Conservation (phyloP, 2,888 invertebrate genomes). For the Apamea crenata region DNA sequence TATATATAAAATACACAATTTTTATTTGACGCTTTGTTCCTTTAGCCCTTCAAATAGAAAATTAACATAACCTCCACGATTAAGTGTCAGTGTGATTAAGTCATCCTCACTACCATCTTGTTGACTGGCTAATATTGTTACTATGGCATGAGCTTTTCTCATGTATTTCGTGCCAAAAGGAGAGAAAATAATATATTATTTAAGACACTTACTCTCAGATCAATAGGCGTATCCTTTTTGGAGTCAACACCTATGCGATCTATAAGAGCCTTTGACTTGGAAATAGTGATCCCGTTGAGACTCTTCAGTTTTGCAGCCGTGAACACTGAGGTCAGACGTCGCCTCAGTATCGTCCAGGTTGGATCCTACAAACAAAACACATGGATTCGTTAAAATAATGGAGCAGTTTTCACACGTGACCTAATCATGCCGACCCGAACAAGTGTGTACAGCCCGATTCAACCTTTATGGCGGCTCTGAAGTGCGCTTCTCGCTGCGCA, state of each 20-base stretch:
- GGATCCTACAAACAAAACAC: conserved; percentile 70
- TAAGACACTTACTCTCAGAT: conserved; percentile 46
- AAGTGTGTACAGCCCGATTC: background rate
- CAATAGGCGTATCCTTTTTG: conserved; percentile 31
- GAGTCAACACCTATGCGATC: conserved; percentile 62
- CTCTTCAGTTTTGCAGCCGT: conserved; percentile 69
- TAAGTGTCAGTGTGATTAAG: too few species aligned
- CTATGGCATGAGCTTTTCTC: background rate
- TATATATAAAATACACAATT: background rate
- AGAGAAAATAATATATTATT: background rate
- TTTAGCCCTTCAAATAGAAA: background rate
- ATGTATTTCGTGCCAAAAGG: background rate
- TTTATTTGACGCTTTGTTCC: background rate
- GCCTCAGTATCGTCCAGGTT: conserved; percentile 71
- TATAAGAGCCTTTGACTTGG: conserved; percentile 69
- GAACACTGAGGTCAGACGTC: conserved; percentile 71
- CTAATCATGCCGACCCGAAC: background rate
- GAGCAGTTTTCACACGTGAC: background rate
- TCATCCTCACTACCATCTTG: background rate
- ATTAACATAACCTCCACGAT: background rate
- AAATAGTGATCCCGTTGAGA: conserved; percentile 57
- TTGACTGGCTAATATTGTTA: background rate
- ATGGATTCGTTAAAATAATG: background rate
- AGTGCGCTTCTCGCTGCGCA: too few species aligned
- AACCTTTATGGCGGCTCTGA: too few species aligned